phyloP scores from a whole-genome alignment of 2,113 vertebrate species.

The Alouatta palliata region DNA sequence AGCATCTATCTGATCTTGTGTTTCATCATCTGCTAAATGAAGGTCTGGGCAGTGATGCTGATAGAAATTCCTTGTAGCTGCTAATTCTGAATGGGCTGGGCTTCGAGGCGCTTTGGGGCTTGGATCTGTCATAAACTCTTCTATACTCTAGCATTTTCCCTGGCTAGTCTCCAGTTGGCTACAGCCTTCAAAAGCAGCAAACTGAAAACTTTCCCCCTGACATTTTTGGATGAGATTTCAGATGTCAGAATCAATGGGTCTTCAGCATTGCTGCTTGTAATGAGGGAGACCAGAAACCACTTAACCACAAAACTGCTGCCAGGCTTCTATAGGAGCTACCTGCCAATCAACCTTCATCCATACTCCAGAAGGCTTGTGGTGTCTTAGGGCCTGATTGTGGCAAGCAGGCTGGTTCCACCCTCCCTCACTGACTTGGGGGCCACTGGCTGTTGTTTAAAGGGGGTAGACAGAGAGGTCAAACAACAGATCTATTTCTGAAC shows the following conservation, averaged over 20 bases:
- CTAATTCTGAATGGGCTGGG: not conserved
- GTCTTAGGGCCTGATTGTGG: not conserved
- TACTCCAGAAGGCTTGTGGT: accelerated
- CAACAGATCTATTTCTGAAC: not conserved
- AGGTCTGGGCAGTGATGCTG: not conserved
- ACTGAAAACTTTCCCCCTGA: slow-evolving; percentile 8
- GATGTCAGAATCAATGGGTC: slow-evolving; percentile 57
- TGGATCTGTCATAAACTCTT: not conserved
- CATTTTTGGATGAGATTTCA: slow-evolving; percentile 12
- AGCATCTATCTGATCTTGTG: not conserved
- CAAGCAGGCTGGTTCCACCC: not conserved
- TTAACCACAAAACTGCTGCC: not conserved
- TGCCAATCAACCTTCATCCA: not conserved
- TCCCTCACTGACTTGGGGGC: not conserved
- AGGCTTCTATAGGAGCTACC: not conserved
- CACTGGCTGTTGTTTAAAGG: not conserved
- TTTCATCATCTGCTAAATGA: not conserved
- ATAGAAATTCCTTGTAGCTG: not conserved
- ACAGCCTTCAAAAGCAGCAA: not conserved
- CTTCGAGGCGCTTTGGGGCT: not conserved
- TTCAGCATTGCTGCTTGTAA: slow-evolving; percentile 38
- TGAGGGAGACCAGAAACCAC: slow-evolving; percentile 4
- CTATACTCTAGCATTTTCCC: not conserved
- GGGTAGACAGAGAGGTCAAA: not conserved
- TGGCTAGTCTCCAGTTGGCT: slow-evolving; percentile 41